Conservation (phyloP, 2,888 invertebrate genomes). For the Cynaeus angustus region DNA sequence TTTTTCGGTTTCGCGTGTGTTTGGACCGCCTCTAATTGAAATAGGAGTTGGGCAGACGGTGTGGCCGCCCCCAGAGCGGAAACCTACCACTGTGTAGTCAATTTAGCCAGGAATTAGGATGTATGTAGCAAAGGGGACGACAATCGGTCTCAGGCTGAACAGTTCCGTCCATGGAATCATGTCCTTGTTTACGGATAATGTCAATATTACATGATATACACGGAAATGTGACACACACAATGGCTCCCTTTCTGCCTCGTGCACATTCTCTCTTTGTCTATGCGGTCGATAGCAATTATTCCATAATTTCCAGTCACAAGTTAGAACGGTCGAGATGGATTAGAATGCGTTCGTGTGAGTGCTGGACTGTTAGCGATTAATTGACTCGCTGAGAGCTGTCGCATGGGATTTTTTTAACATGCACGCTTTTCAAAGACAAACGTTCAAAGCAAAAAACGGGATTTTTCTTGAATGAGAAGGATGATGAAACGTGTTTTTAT, state of each 20-base stretch:
- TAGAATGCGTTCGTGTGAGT: conserved; percentile 27
- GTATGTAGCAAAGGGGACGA: conserved; percentile 48
- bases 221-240: conserved; percentile 36
- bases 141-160: conserved; percentile 41
- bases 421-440: conserved; percentile 12
- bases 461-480: neutral
- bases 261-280: neutral
- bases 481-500: too few species aligned
- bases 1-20: conserved; percentile 38
- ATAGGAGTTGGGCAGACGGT: conserved; percentile 18
- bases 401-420: conserved; percentile 6
- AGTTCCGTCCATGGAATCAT: conserved; percentile 39
- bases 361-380: conserved; percentile 15
- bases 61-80: conserved; percentile 7
- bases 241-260: conserved; percentile 1
- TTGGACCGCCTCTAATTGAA: conserved; percentile 40
- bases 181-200: conserved; percentile 43
- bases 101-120: conserved; percentile 50
- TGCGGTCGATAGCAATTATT: conserved; percentile 36
- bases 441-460: neutral
- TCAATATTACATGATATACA: conserved; percentile 43
- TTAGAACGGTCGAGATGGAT: conserved; percentile 19
- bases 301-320: conserved; percentile 31
- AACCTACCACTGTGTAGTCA: conserved; percentile 38
- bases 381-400: conserved; percentile 14